Evolutionary conservation across 2,888 invertebrate genomes (phyloP), one percentile per base, ranked within the genome.

Genomic region (Ligdia adustata): DNA sequence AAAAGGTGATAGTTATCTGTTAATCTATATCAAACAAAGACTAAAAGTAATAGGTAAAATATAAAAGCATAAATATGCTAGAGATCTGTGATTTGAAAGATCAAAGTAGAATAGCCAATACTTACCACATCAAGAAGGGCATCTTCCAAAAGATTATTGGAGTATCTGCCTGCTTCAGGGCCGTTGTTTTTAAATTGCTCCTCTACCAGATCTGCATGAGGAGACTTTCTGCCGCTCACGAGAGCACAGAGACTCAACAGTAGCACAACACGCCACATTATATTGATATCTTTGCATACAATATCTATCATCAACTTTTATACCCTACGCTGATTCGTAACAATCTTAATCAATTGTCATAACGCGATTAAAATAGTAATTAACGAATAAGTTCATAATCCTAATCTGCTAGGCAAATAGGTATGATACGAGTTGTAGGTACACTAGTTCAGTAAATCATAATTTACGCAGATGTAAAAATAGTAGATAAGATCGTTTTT

Each of bases 41-140:
- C n/a, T n/a, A n/a, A n/a, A n/a, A n/a, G n/a, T n/a, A n/a, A n/a
- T n/a, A n/a, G n/a, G n/a, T n/a, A n/a, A n/a, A n/a, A n/a, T n/a
- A n/a, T n/a, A n/a, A n/a, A n/a, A n/a, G n/a, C n/a, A n/a, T n/a
- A n/a, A n/a, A n/a, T n/a, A n/a, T n/a, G n/a, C n/a, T n/a, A n/a
- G n/a, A n/a, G n/a, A n/a, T n/a, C n/a, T n/a, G n/a, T n/a, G n/a
- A n/a, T n/a, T n/a, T n/a, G n/a, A n/a, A n/a, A n/a, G n/a, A n/a
- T n/a, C n/a, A n/a, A n/a, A 5, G 16, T 4, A 16, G 16, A 16
- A 16, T 16, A 16, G 5, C 3, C 3, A 3, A 2, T 4, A 48
- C 73, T 60, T 47, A 78, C 76, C 64, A 71, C 74, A 52, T 74
- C 75, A 7, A 78, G 57, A 24, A 62, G 41, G 7, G 76, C 75